A percentile compares a stretch with the other conserved stretches of the same genome.
These are phyloP conservation scores for Caenorhabditis sp. DNA, from an alignment of 2,888 invertebrate species.

Conservation along the genomic window DNA sequence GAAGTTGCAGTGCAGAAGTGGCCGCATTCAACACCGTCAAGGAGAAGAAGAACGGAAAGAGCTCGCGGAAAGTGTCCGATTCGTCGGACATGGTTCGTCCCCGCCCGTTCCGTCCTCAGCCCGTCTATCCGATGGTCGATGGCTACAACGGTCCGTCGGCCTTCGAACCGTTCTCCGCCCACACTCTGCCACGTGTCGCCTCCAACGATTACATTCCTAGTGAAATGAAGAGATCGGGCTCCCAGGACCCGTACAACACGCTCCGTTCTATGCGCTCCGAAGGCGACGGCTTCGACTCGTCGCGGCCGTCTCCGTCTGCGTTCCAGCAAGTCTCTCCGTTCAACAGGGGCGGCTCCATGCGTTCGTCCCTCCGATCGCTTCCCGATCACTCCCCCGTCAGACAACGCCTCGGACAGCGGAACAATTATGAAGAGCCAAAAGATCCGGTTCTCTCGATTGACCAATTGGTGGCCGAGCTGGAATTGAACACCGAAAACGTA, in stretches of 20 bases:
- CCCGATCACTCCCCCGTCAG: slow-evolving; percentile 62
- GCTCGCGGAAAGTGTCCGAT: slow-evolving; percentile 47
- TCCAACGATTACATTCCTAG: slow-evolving; percentile 48
- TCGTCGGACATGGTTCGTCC: slow-evolving; percentile 60
- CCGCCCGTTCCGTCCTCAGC: slow-evolving; percentile 71
- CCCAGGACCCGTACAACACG: slow-evolving; percentile 73
- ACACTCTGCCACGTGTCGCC: slow-evolving; percentile 50
- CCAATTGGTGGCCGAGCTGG: slow-evolving; percentile 77
- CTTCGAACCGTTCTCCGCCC: slow-evolving; percentile 19
- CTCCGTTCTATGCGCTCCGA: slow-evolving; percentile 65
- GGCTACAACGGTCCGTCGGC: slow-evolving; percentile 39
- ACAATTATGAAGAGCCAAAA: slow-evolving; percentile 15
- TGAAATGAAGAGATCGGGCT: slow-evolving; percentile 46
- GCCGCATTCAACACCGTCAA: slow-evolving; percentile 74
- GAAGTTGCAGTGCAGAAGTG: slow-evolving; percentile 78
- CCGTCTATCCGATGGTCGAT: slow-evolving; percentile 64
- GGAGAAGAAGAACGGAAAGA: slow-evolving; percentile 54
- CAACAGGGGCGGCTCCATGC: slow-evolving; percentile 49
- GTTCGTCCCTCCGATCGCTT: slow-evolving; percentile 59
- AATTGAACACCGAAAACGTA: slow-evolving; percentile 73
- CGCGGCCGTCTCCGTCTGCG: slow-evolving; percentile 66
- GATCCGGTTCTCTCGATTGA: slow-evolving; percentile 76
- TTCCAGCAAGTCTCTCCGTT: slow-evolving; percentile 65
- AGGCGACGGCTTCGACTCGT: slow-evolving; percentile 41
- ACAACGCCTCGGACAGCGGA: slow-evolving; percentile 3